A percentile compares a stretch with the other conserved stretches of the same genome.
These are phyloP conservation scores for Lepus europaeus DNA, from an alignment of 2,113 vertebrate species.

Conservation along the genomic window DNA sequence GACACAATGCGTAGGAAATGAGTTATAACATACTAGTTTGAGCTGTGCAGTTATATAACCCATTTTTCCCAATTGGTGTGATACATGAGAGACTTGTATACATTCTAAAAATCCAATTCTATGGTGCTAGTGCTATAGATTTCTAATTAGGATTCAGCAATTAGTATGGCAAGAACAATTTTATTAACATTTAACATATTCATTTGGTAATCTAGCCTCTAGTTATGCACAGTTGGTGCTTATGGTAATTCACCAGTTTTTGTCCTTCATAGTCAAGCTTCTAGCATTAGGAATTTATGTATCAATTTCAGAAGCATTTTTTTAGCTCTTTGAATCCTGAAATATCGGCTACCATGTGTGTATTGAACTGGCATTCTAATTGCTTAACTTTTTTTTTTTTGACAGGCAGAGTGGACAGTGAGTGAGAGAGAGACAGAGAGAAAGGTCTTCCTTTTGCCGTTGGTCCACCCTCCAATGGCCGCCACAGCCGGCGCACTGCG, in stretches of 20 bases:
- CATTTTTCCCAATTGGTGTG: slow-evolving; percentile 12
- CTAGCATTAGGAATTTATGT: neutral
- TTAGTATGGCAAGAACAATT: slow-evolving; percentile 1
- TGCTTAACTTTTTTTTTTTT: neutral
- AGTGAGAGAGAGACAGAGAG: no score
- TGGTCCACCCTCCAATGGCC: no score
- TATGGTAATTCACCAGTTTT: neutral
- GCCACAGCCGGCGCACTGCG: no score
- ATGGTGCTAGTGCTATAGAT: neutral
- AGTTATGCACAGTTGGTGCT: neutral
- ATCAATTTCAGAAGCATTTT: neutral
- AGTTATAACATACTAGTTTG: neutral
- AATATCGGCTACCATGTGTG: neutral
- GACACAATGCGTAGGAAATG: neutral
- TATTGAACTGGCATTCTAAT: neutral
- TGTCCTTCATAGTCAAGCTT: neutral
- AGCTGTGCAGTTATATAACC: neutral
- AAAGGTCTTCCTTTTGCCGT: no score
- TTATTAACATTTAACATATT: slow-evolving; percentile 41
- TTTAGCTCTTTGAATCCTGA: neutral
- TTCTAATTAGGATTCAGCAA: slow-evolving; percentile 29
- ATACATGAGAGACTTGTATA: neutral
- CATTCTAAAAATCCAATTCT: slow-evolving; percentile 39
- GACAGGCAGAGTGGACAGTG: no score
- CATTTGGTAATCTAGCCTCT: neutral